A percentile compares a stretch with the other conserved stretches of the same genome.
phyloP scores from a whole-genome alignment of 2,888 invertebrate species.

The Eudasyphora cyanicolor region DNA sequence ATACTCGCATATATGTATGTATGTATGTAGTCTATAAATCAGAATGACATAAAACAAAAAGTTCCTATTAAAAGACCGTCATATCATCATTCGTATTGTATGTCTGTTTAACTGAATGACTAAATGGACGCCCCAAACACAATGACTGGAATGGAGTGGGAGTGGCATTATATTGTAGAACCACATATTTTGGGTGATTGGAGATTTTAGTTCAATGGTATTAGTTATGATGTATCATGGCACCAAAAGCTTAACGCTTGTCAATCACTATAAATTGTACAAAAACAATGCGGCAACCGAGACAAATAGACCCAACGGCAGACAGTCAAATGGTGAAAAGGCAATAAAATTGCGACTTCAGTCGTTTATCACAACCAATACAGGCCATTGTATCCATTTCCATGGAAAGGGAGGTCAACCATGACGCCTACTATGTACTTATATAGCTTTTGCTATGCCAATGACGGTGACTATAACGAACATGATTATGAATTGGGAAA shows the following conservation, averaged over 20 bases:
- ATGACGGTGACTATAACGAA: background rate
- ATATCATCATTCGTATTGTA: background rate
- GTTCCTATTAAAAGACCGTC: constrained; percentile 8
- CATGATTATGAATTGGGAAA: background rate
- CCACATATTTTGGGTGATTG: too few species aligned
- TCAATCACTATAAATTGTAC: constrained; percentile 37
- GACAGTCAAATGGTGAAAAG: constrained; percentile 12
- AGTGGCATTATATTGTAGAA: too few species aligned
- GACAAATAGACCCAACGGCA: background rate
- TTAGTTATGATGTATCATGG: constrained; percentile 47
- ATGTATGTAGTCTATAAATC: too few species aligned
- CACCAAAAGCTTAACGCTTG: constrained; percentile 42
- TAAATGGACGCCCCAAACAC: background rate
- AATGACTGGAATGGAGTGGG: background rate
- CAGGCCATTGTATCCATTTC: background rate
- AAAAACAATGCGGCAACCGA: constrained; percentile 11
- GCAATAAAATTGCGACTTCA: background rate
- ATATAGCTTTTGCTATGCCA: background rate
- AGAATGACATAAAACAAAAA: constrained; percentile 37
- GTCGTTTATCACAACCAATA: constrained; percentile 40
- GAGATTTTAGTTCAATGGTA: background rate
- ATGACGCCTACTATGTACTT: constrained; percentile 12
- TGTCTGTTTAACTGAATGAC: background rate
- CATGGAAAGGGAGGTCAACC: background rate
- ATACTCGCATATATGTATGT: too few species aligned